Conservation (phyloP, 2,113 vertebrate species). For the Delphinus delphis region DNA sequence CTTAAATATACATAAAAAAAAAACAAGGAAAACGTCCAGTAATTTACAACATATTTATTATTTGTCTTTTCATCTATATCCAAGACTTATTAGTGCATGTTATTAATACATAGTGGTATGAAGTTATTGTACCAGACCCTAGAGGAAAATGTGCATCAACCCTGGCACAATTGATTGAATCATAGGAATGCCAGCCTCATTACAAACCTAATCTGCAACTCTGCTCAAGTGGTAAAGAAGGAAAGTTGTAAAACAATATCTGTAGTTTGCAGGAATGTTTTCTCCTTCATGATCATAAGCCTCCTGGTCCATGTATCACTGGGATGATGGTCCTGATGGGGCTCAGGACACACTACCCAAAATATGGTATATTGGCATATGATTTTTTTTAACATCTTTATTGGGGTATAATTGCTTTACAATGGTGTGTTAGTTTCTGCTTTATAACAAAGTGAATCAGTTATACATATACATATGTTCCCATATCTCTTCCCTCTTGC, state of each 20-base stretch:
- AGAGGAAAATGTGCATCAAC: background rate
- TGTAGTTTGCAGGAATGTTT: background rate
- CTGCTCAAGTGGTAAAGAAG: background rate
- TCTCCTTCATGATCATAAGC: background rate
- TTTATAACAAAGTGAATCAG: too few relatives aligned
- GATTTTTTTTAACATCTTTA: too few relatives aligned
- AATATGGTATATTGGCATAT: background rate
- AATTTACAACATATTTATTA: constrained; percentile 14
- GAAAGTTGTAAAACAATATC: background rate
- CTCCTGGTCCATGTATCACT: background rate
- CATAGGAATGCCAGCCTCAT: background rate
- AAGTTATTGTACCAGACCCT: background rate
- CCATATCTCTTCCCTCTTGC: too few relatives aligned
- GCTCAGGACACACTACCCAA: background rate
- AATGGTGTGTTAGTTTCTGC: too few relatives aligned
- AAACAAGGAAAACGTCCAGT: background rate
- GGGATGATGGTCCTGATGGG: background rate
- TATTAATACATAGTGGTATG: background rate
- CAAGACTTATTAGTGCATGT: background rate
- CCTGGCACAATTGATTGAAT: background rate
- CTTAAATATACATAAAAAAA: background rate
- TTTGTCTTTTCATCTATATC: background rate
- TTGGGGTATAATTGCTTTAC: too few relatives aligned
- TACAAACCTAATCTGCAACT: background rate
- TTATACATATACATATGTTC: too few relatives aligned